Evolutionary conservation across 2,888 invertebrate species (phyloP).

Genomic region (Caenorhabditis uteleia): DNA sequence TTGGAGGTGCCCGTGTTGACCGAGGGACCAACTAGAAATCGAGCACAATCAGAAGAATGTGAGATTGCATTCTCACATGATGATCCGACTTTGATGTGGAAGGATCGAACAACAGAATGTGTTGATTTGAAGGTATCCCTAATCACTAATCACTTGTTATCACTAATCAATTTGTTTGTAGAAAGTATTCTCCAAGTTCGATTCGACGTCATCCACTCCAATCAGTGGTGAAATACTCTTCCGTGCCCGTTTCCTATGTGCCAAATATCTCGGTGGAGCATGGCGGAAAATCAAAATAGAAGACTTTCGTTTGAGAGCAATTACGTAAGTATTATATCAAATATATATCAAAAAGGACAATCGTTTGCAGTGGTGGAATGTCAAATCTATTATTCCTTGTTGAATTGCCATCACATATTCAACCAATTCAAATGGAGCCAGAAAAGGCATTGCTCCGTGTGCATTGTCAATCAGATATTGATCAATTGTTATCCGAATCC

Average conservation of each 20-base stretch:
- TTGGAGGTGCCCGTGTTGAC: background rate
- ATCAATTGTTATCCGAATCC: constrained; percentile 89
- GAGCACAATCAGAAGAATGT: constrained; percentile 37
- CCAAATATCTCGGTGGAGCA: constrained; percentile 58
- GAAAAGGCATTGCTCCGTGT: constrained; percentile 74
- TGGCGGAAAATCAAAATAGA: constrained; percentile 53
- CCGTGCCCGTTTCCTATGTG: constrained; percentile 53
- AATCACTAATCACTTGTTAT: background rate
- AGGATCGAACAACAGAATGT: constrained; percentile 46
- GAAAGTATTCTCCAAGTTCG: constrained; percentile 52
- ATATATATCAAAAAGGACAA: background rate
- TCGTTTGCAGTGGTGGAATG: constrained; percentile 82
- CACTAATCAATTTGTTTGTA: constrained; percentile 12
- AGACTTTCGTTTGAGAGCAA: constrained; percentile 46
- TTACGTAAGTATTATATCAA: constrained; percentile 47
- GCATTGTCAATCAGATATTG: constrained; percentile 74
- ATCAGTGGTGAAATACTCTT: constrained; percentile 48
- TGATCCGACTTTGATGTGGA: constrained; percentile 46
- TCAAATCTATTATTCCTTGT: constrained; percentile 93
- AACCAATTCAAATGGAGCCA: constrained; percentile 34
- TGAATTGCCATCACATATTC: constrained; percentile 74
- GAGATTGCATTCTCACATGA: constrained; percentile 45
- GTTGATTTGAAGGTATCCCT: constrained; percentile 47
- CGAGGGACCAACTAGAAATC: constrained; percentile 3
- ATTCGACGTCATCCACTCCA: constrained; percentile 42